Base-by-base conservation (phyloP, 2,888 invertebrate genomes). In the Carcina quercana region DNA sequence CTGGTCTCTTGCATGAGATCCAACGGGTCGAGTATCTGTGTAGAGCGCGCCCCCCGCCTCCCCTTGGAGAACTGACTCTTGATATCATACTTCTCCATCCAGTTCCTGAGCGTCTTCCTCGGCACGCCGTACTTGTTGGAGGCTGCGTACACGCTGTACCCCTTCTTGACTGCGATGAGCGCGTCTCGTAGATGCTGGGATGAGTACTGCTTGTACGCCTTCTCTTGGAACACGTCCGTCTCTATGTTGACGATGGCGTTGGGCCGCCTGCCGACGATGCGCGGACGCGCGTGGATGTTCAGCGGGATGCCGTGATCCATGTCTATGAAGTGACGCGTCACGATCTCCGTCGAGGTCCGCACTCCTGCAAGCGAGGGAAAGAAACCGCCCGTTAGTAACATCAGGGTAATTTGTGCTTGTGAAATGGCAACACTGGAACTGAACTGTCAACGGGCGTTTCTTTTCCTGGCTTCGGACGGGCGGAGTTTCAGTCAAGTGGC, bases 11-110 rank as follows among this genome's bases (percentile, higher is more conserved):
- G 50, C 66, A 83, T 71, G 38, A 80, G 44, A 28, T 80, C 73
- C 28, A 82, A 33, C 1, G 83, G 83, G 27, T 82, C 82, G 26
- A 79, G 22, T 0, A 79, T 71, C 42, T 31, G 31, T 6, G 19
- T 57, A 1, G 67, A 55, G 22, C 79, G 55, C 1, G 75, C 51
- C 0, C 84, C 84, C 1, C 85, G 71, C 1, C 85, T 55, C 0
- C 84, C 84, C 47, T 83, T 80, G 0, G 84, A 84, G 44, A 83
- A 85, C 53, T 85, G 84, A 45, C 85, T 86, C 49, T 85, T 83
- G 17, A 86, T 86, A 47, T 86, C 83, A 38, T 85, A 85, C 35
- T 86, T 84, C 31, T 86, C 86, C 86, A 86, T 86, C 83, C 86
- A 86, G 54, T 86, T 86, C 32, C 86, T 52, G 13, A 86, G 55